Percentiles rank a stretch among this genome's conserved stretches.
Evolutionary conservation across 2,888 invertebrate genomes (phyloP).

Genomic region (Hecatera dysodea): DNA sequence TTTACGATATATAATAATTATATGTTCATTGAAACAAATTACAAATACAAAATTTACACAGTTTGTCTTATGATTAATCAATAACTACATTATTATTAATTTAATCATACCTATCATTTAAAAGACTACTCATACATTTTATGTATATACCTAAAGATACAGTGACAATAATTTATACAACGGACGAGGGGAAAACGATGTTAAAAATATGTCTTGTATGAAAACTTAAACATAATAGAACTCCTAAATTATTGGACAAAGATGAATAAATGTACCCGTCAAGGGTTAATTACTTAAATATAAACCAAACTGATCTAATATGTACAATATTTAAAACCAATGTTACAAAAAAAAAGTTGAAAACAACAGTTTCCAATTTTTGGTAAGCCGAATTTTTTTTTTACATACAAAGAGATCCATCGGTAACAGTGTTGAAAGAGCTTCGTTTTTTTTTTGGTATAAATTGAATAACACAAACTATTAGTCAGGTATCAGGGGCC

Average conservation of each 20-base stretch:
- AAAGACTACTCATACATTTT: constrained; percentile 89
- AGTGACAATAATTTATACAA: constrained; percentile 90
- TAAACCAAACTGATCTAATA: constrained; percentile 82
- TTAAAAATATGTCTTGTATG: constrained; percentile 67
- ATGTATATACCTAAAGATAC: constrained; percentile 88
- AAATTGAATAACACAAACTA: constrained; percentile 86
- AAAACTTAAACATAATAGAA: constrained; percentile 71
- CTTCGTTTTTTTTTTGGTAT: constrained; percentile 89
- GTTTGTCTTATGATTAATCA: constrained; percentile 87
- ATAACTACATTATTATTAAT: constrained; percentile 89
- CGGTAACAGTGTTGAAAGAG: constrained; percentile 89
- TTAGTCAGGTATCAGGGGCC: constrained; percentile 85
- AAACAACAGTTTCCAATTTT: constrained; percentile 82
- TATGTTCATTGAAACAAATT: constrained; percentile 94
- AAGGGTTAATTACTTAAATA: constrained; percentile 75
- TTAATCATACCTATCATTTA: constrained; percentile 91
- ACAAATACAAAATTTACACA: constrained; percentile 94
- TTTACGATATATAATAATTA: constrained; percentile 93
- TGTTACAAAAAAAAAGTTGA: constrained; percentile 77
- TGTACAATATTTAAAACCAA: constrained; percentile 86
- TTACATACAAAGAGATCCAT: constrained; percentile 87
- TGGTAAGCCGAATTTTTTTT: constrained; percentile 83
- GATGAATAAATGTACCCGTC: constrained; percentile 79
- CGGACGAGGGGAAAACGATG: constrained; percentile 80
- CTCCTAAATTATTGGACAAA: constrained; percentile 83